Evolutionary conservation across 2,113 vertebrate genomes (phyloP).

Genomic region (Proterorhinus semilunaris): DNA sequence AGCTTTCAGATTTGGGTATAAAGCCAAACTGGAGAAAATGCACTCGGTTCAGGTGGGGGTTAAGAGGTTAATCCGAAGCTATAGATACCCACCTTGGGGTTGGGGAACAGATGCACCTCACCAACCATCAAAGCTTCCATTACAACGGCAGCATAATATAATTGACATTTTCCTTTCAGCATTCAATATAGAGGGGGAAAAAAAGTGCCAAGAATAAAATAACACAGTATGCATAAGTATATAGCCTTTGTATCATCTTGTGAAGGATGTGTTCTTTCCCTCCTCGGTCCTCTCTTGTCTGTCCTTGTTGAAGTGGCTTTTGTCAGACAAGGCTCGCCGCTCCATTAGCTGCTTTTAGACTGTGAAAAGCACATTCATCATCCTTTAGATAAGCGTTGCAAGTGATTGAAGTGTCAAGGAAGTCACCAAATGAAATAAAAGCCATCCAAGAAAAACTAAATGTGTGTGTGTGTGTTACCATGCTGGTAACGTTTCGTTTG

Average conservation of each 20-base stretch:
- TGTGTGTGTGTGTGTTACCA: no score
- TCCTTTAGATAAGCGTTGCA: conserved; percentile 44
- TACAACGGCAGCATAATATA: not conserved
- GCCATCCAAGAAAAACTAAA: not conserved
- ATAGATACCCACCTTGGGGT: no score
- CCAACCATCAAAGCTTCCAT: not conserved
- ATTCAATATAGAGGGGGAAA: conserved; percentile 8
- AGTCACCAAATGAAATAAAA: conserved; percentile 17
- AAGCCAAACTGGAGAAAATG: no score
- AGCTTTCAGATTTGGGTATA: no score
- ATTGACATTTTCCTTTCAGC: conserved; percentile 5
- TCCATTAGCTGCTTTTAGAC: conserved; percentile 63
- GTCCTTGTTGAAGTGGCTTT: conserved; percentile 58
- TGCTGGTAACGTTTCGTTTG: not conserved
- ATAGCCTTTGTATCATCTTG: conserved; percentile 22
- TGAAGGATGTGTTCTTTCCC: conserved; percentile 49
- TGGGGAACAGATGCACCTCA: not conserved
- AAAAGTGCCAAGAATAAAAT: not conserved
- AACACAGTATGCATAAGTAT: conserved; percentile 15
- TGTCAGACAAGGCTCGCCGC: conserved; percentile 51
- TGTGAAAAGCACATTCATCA: conserved; percentile 63
- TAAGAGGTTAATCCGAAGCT: no score
- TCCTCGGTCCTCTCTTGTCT: conserved; percentile 50
- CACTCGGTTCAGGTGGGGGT: no score
- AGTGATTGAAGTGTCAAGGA: conserved; percentile 28